Conservation (phyloP, 2,113 vertebrate species). For the Turnix velox region DNA sequence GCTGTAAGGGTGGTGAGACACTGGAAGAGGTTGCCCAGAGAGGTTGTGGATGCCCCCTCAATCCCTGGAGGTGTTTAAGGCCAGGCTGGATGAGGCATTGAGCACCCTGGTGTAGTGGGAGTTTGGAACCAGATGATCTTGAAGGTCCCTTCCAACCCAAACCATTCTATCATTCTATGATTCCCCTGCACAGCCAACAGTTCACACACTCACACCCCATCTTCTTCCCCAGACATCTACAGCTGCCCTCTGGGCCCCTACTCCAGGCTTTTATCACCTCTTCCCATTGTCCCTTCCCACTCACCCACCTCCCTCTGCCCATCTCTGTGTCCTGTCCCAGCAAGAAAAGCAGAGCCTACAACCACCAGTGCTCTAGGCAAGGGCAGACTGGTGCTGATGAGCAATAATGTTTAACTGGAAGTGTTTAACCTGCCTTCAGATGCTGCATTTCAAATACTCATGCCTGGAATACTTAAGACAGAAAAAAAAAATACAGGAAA, state of each 20-base stretch:
- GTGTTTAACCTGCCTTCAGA: background rate
- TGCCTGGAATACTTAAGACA: background rate
- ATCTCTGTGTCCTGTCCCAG: background rate
- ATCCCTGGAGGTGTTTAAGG: too few species aligned
- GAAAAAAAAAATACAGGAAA: background rate
- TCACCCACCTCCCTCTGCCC: background rate
- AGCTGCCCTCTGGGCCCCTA: too few species aligned
- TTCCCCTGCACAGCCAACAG: background rate
- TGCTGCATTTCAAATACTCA: background rate
- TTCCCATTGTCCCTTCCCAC: background rate
- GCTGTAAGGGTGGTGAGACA: too few species aligned
- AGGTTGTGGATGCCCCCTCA: too few species aligned
- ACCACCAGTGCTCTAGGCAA: background rate
- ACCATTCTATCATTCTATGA: too few species aligned
- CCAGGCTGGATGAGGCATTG: too few species aligned
- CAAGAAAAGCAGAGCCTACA: background rate
- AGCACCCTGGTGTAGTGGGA: too few species aligned
- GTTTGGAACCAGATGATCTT: too few species aligned
- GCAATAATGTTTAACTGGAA: background rate
- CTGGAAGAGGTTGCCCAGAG: too few species aligned
- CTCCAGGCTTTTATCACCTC: background rate
- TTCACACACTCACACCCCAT: too few species aligned
- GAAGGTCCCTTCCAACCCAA: too few species aligned
- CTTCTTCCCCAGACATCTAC: background rate
- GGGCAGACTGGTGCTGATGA: background rate